A percentile compares a stretch with the other conserved stretches of the same genome.
Evolutionary conservation across 2,888 invertebrate species (phyloP).

Genomic region (Dynastes maya): DNA sequence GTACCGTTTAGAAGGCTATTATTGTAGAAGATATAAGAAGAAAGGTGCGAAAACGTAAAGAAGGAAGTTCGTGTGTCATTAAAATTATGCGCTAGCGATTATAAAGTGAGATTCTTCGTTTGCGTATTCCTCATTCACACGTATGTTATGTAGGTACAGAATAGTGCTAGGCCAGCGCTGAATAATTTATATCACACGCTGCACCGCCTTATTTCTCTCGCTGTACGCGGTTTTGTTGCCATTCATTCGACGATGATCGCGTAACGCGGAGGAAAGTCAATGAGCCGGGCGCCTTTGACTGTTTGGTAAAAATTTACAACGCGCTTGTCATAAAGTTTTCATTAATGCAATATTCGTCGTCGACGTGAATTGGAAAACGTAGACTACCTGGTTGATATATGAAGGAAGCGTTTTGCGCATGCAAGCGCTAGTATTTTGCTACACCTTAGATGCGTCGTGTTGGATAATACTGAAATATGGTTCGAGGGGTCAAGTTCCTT

Average conservation of each 20-base stretch:
- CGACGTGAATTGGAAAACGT: not conserved
- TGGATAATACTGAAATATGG: too few relatives aligned
- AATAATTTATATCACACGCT: slow-evolving; percentile 17
- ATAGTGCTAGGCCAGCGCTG: not conserved
- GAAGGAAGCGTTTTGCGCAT: not conserved
- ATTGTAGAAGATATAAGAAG: not conserved
- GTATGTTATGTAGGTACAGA: not conserved
- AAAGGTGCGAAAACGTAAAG: not conserved
- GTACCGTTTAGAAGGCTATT: too few relatives aligned
- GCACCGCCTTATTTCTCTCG: slow-evolving; percentile 2
- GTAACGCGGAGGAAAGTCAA: not conserved
- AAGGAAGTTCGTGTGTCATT: not conserved
- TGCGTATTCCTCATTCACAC: slow-evolving; percentile 6
- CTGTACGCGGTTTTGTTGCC: not conserved
- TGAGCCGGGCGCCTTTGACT: not conserved
- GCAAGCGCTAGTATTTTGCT: too few relatives aligned
- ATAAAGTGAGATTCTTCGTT: slow-evolving; percentile 14
- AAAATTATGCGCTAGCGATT: slow-evolving; percentile 13
- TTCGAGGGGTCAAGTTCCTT: too few relatives aligned
- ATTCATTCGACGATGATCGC: not conserved
- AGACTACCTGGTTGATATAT: not conserved
- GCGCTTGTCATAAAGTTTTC: not conserved
- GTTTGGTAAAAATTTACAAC: slow-evolving; percentile 15
- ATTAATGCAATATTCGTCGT: not conserved
- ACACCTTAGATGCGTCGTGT: too few relatives aligned